Evolutionary conservation across 2,888 invertebrate genomes (phyloP), one percentile per base, ranked within the genome.

Genomic region (Eremobia ochroleuca): DNA sequence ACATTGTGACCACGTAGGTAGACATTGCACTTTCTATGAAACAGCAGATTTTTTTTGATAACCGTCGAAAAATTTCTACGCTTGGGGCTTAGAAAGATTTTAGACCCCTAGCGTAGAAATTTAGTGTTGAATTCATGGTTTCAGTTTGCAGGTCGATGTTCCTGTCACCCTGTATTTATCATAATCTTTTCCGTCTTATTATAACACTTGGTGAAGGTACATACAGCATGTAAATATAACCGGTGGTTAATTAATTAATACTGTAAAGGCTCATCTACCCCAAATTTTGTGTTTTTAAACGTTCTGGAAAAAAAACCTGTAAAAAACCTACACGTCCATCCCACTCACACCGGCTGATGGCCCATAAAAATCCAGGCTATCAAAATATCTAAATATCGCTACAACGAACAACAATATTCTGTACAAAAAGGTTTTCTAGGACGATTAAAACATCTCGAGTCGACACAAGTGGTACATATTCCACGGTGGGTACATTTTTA

Each of bases 311-410:
- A 61, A 62, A 64, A 46, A 40, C n/a, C 13, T 21, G 15, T 25
- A 5, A 9, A 46, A 34, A 40, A 8, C n/a, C 21, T 46, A 37
- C 37, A 13, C 73, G 37, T 64, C n/a, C 46, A 80, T 80, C 80
- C 9, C 25, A 65, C 31, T 73, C 34, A 18, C 31, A 34, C 34
- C 40, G 15, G 46, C 31, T 68, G 64, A 69, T 65, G 37, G 43
- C 37, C 73, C 68, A 55, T 70, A 83, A 85, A 82, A 64, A 59
- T 72, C 28, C n/a, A 61, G 59, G 31, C 76, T 61, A 69, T 76
- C 67, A 79, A 70, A 79, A 83, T 61, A 68, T 76, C 67, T 77
- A 70, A 78, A 83, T 66, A 83, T 74, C 49, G 43, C 59, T 49
- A 66, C 31, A 73, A 40, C 37, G 43, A 52, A 55, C 59, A 52